Evolutionary conservation across 2,888 invertebrate genomes (phyloP).

Genomic region (Margaritifera margaritifera): DNA sequence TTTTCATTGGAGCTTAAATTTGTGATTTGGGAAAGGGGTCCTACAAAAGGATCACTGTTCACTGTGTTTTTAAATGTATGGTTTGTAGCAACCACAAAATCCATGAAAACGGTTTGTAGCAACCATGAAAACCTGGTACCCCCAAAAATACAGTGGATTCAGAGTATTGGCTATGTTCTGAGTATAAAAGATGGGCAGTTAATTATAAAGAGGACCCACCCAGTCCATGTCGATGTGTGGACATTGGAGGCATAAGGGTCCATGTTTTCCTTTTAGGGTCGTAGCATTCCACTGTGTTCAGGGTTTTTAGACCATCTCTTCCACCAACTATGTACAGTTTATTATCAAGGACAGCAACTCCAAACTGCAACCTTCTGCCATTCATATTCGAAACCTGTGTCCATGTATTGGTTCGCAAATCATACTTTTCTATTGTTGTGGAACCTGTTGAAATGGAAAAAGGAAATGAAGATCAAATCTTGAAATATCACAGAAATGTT

Average conservation of each 20-base stretch:
- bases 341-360: slow-evolving; percentile 82
- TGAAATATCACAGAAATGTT: neutral
- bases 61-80: too few relatives aligned
- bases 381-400: slow-evolving; percentile 84
- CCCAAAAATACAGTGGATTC: too few relatives aligned
- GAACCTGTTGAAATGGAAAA: slow-evolving; percentile 78
- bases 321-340: slow-evolving; percentile 92
- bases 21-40: too few relatives aligned
- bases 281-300: slow-evolving; percentile 74
- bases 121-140: too few relatives aligned
- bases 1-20: too few relatives aligned
- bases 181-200: too few relatives aligned
- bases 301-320: slow-evolving; percentile 92
- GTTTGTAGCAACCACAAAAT: too few relatives aligned
- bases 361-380: slow-evolving; percentile 89
- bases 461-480: neutral
- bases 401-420: slow-evolving; percentile 87
- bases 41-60: too few relatives aligned
- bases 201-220: slow-evolving; percentile 61
- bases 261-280: slow-evolving; percentile 80
- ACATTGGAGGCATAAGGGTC: slow-evolving; percentile 88
- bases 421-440: slow-evolving; percentile 92
- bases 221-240: slow-evolving; percentile 83
- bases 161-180: too few relatives aligned
- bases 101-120: too few relatives aligned